A percentile compares a stretch with the other conserved stretches of the same genome.
Evolutionary conservation across 64 coral and sea anemone genomes (phyloP).

Genomic region (Cladopsammia gracilis): DNA sequence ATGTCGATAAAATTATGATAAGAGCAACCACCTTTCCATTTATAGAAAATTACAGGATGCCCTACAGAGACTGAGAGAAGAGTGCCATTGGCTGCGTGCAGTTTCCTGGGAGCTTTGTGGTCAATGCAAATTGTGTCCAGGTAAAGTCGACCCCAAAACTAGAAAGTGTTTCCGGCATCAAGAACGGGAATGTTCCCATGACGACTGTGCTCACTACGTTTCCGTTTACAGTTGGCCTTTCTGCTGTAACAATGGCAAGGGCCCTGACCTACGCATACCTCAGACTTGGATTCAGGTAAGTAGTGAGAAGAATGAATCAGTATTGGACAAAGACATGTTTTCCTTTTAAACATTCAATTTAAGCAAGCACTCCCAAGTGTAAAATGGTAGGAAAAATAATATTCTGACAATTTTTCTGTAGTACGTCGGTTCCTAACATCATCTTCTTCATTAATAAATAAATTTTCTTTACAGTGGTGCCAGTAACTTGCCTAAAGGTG

Average conservation of each 20-base stretch:
- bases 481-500: no score
- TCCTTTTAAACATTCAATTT: no score
- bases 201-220: conserved; percentile 39
- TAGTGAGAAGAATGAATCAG: no score
- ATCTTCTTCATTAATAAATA: no score
- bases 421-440: no score
- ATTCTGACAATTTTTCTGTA: no score
- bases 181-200: not conserved
- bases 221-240: not conserved
- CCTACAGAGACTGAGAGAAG: not conserved
- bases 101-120: conserved; percentile 19
- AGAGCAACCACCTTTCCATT: not conserved
- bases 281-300: conserved; percentile 34
- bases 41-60: not conserved
- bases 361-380: no score
- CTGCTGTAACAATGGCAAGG: conserved; percentile 4
- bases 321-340: no score
- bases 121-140: conserved; percentile 21
- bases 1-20: no score
- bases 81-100: conserved; percentile 4
- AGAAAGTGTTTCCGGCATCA: conserved; percentile 16
- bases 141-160: not conserved
- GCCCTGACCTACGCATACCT: not conserved
- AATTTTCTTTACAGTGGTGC: no score
- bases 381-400: no score